Base-by-base conservation (phyloP, 2,888 invertebrate species). In the Protodeltote pygarga region DNA sequence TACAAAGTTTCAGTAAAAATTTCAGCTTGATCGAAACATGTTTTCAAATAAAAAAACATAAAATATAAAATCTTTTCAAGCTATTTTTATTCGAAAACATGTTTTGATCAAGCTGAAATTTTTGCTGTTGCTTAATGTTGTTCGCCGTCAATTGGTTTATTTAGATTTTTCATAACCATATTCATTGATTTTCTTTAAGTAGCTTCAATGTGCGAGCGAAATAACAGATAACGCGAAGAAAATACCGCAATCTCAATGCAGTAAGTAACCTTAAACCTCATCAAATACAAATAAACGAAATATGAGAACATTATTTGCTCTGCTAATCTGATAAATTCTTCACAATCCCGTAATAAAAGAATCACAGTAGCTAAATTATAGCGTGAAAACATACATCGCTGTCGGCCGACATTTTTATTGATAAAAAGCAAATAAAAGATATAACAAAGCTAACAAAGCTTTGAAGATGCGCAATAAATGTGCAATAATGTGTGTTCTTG, bases 381-480 rank as follows among this genome's bases (percentile, higher is more conserved):
- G 78, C 91, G 88, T 92, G 89, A 91, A 89, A 79, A 78, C 87
- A 90, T 92, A 89, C 82, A 88, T 91, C 86, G 82, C 82, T 68
- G 62, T 69, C 60, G 71, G 63, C 70, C 75, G 84, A 82, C 81
- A 70, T 80, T 78, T 84, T 81, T 78, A 77, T 79, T 73, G 73
- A 77, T 83, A 87, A 89, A 90, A 87, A 87, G 78, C 79, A 73
- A 80, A 85, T 83, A 88, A 83, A 83, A 81, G 75, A 70, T 65
- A 62, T 69, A 82, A 86, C 81, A 85, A 83, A 83, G 72, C 74
- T 82, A 87, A 89, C 87, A 90, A 89, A 81, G 82, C 83, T 85
- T 82, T 87, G 87, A 90, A 89, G 91, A 89, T 87, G 88, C 81
- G 89, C 84, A 88, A 91, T 90, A 87, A 90, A 89, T 88, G 87